Base-by-base conservation (phyloP, 2,888 invertebrate species). In the Notocelia uddmanniana region DNA sequence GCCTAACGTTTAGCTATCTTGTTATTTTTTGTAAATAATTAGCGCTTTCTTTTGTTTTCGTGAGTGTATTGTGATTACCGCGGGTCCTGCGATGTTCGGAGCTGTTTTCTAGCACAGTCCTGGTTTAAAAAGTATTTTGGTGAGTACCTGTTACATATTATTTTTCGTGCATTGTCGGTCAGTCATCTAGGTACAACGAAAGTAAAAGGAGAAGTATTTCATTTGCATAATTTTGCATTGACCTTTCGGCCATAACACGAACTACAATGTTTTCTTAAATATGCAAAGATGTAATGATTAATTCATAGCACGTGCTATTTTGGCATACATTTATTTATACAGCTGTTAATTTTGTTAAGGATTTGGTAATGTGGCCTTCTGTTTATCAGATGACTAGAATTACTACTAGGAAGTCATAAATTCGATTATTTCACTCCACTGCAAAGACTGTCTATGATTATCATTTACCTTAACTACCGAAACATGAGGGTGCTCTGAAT, bases 51-150 rank as follows among this genome's bases (percentile, higher is more conserved):
- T 67, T 54, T 79, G 78, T 78, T 84, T 84, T 83, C 41, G 67
- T 37, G 67, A 55, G 45, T 54, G 60, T 37, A 55, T 72, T 48
- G 72, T 72, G 72, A 72, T 26, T 68, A 18, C 80, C 81, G 80
- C 85, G 82, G 80, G 79, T 83, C 81, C 84, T 90, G 92, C 89
- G 77, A 93, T 93, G 93, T 87, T 89, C 86, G 90, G 91, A 85
- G 89, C 90, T 86, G 93, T 93, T 93, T 92, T 93, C 92, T 93
- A 93, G 93, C 93, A 93, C 90, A 82, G 89, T 84, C 89, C 87
- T 85, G 91, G 88, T 79, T 78, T 76, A 52, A 85, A 86, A 82
- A 91, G 83, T 81, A 86, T 87, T 91, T 93, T 93, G 93, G 93
- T 93, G 76, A 93, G 93, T 89, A 73, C 19, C 26, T 3, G 60